Evolutionary conservation across 2,888 invertebrate genomes (phyloP).

Genomic region (Athalia rosae): DNA sequence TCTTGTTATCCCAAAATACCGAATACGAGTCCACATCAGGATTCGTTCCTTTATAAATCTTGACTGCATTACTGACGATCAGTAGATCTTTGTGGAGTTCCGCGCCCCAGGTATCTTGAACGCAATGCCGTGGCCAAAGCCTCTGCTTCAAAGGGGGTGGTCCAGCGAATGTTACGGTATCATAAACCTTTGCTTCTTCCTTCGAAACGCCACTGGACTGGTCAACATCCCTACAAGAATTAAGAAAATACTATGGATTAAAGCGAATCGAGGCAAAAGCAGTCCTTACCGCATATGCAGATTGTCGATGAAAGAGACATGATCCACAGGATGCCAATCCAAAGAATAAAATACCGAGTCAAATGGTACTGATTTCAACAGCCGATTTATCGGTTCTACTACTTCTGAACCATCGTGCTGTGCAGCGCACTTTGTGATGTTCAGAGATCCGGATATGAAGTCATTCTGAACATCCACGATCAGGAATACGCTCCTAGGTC

Average conservation of each 20-base stretch:
- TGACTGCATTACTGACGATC: conserved; percentile 85
- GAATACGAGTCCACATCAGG: conserved; percentile 98
- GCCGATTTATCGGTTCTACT: conserved; percentile 91
- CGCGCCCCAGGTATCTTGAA: conserved; percentile 96
- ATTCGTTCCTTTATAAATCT: conserved; percentile 94
- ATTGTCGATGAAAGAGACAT: conserved; percentile 97
- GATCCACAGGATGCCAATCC: conserved; percentile 98
- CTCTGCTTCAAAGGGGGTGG: conserved; percentile 90
- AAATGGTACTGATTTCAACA: conserved; percentile 88
- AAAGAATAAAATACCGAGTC: conserved; percentile 94
- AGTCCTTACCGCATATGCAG: conserved; percentile 75
- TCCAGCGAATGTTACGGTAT: conserved; percentile 94
- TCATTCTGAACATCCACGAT: conserved; percentile 99
- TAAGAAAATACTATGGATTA: neutral
- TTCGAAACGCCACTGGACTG: conserved; percentile 64
- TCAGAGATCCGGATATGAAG: conserved; percentile 95
- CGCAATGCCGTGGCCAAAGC: conserved; percentile 97
- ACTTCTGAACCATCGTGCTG: conserved; percentile 94
- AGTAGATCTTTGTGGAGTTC: conserved; percentile 93
- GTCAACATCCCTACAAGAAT: conserved; percentile 65
- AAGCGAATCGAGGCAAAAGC: neutral
- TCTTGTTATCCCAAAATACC: conserved; percentile 98
- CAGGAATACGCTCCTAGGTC: conserved; percentile 91
- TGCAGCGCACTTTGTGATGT: conserved; percentile 94
- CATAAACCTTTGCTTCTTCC: conserved; percentile 88